Evolutionary conservation across 1,140 invertebrate genomes (phyloP), one percentile per base, ranked within the genome.

Genomic region (Steinernema feltiae): DNA sequence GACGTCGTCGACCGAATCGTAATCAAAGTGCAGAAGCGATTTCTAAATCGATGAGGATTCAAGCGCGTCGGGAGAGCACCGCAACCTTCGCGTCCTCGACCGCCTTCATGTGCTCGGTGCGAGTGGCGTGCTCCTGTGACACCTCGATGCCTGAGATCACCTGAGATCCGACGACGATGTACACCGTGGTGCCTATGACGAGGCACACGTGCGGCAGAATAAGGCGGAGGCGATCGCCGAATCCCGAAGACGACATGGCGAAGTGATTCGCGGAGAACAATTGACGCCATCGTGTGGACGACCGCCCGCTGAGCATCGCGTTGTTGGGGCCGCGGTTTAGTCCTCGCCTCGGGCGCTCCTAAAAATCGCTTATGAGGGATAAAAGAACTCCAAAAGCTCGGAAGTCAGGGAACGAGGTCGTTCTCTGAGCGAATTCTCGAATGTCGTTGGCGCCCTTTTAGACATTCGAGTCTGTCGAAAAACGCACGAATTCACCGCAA

Each of bases 261-360:
- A 63, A 63, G 53, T 27, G 53, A 63, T 63, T 63, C 7, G 53
- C 7, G 53, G 53, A 63, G 53, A 63, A 63, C 53, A 63, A 63
- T 63, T 27, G 53, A 3, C 53, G 53, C 53, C 53, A 63, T 63
- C 53, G 53, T 27, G 53, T 63, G 15, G 53, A 63, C 2, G 53
- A 63, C 53, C 53, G 53, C 53, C 53, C 53, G 53, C 53, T 63
- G 53, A 63, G 53, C 53, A 63, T 63, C 12, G 41, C 41, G 12
- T 27, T 15, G 15, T 21, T 27, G 15, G 53, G 12, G 3, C 15
- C 53, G 12, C 53, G 15, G 15, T 21, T 63, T 63, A 63, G 12
- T 15, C 53, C 24, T 27, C 7, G 53, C 35, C 35, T 41, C 35
- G 7, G 35, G 35, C 35, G 35, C 7, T 18, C 7, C 35, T 41